These are phyloP conservation scores for Lasioglossum calceatum DNA, from an alignment of 2,888 invertebrate species.

Conservation along the genomic window DNA sequence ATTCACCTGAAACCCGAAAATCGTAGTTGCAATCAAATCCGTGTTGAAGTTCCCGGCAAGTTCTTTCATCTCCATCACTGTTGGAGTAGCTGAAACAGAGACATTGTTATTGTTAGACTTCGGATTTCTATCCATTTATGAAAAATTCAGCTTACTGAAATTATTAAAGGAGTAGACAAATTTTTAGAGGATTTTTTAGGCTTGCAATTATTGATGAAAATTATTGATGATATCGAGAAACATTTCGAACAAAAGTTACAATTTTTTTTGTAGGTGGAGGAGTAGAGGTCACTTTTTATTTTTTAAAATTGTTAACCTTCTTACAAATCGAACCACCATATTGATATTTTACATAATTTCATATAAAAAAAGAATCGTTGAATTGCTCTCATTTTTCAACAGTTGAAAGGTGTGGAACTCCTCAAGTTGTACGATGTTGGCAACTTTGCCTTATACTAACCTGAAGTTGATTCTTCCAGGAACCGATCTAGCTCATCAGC, in stretches of 20 bases:
- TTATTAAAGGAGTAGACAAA: too few relatives aligned
- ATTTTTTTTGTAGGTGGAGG: background rate
- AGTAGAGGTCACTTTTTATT: too few relatives aligned
- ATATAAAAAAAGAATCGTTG: too few relatives aligned
- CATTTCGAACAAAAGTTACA: background rate
- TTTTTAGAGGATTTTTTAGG: too few relatives aligned
- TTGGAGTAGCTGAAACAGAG: constrained; percentile 58
- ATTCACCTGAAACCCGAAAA: constrained; percentile 85
- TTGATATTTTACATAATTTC: too few relatives aligned
- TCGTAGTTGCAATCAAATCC: constrained; percentile 85
- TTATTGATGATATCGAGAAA: background rate
- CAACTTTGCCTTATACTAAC: constrained; percentile 52
- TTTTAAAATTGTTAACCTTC: too few relatives aligned
- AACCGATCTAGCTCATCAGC: constrained; percentile 69
- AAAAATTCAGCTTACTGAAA: background rate
- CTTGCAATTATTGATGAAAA: too few relatives aligned
- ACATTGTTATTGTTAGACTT: background rate
- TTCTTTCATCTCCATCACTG: constrained; percentile 77
- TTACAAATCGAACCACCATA: too few relatives aligned
- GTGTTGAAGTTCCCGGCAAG: constrained; percentile 77
- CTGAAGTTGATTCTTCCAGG: constrained; percentile 60
- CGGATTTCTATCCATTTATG: background rate
- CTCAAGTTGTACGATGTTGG: background rate
- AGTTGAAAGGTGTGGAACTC: too few relatives aligned
- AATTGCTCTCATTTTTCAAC: background rate